Conservation (phyloP, 2,888 invertebrate species). For the Lasioglossum figueresi region DNA sequence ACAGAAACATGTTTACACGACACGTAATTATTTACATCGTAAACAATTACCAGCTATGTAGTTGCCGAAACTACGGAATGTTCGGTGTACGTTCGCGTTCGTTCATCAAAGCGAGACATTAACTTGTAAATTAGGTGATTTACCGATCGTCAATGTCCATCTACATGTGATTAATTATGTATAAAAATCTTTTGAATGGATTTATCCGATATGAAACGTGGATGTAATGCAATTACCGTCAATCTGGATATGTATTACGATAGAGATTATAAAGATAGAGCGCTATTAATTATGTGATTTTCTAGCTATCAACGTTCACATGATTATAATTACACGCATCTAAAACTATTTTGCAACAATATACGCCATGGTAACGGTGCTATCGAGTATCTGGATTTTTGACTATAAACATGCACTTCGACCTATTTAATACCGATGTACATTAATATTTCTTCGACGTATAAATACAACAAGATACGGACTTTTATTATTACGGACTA, state of each 20-base stretch:
- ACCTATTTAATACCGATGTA: not conserved
- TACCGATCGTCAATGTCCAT: not conserved
- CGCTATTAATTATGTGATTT: not conserved
- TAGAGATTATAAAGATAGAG: not conserved
- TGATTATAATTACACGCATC: not conserved
- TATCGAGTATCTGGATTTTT: not conserved
- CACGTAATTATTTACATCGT: not conserved
- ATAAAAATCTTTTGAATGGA: not conserved
- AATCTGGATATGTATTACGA: not conserved
- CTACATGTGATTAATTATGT: not conserved
- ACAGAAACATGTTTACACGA: not conserved
- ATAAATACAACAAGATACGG: no score
- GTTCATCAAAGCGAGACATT: not conserved
- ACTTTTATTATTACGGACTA: no score
- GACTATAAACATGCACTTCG: no score
- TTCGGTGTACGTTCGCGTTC: not conserved
- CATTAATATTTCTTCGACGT: not conserved
- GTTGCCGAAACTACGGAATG: not conserved
- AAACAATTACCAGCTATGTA: not conserved
- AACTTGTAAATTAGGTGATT: conserved; percentile 2
- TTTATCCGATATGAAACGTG: not conserved
- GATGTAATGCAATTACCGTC: not conserved
- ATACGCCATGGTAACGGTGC: not conserved
- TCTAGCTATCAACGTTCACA: not conserved
- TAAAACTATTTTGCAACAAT: not conserved